Evolutionary conservation across 2,113 vertebrate genomes (phyloP).

Genomic region (Apteryx mantelli): DNA sequence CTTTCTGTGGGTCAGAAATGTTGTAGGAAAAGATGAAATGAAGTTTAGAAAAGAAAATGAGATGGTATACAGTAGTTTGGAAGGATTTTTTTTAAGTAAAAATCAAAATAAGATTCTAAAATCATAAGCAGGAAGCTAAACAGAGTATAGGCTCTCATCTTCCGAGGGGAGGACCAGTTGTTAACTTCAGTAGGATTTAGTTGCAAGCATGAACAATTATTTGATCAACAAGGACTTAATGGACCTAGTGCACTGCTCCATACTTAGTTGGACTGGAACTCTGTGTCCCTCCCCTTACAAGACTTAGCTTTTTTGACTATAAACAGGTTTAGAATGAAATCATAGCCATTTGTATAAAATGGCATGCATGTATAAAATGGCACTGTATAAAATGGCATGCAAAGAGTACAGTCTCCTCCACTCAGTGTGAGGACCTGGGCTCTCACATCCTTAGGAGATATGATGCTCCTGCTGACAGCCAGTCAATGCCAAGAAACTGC

Average conservation of each 20-base stretch:
- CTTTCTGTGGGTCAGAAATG: not conserved
- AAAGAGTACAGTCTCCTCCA: not conserved
- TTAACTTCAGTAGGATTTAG: not conserved
- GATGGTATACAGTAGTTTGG: not conserved
- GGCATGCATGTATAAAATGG: not conserved
- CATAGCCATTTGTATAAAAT: not conserved
- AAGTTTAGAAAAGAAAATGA: not conserved
- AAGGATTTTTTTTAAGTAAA: not conserved
- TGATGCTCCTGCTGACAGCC: conserved; percentile 8
- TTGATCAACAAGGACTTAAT: not conserved
- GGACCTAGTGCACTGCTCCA: fast-evolving
- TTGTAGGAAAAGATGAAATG: not conserved
- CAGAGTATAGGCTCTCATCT: not conserved
- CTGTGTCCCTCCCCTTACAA: fast-evolving
- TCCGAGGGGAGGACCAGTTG: not conserved
- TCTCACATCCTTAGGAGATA: not conserved
- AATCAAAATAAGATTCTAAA: not conserved
- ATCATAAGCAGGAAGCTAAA: not conserved
- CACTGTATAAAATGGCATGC: not conserved
- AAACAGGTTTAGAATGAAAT: not conserved
- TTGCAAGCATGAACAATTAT: not conserved
- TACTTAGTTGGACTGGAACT: not conserved
- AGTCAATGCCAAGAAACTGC: conserved; percentile 3
- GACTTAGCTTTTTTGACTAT: not conserved
- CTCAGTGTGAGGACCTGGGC: not conserved